Base-by-base conservation (phyloP, 2,797 vertebrate genomes). In the Taeniopygia guttata region DNA sequence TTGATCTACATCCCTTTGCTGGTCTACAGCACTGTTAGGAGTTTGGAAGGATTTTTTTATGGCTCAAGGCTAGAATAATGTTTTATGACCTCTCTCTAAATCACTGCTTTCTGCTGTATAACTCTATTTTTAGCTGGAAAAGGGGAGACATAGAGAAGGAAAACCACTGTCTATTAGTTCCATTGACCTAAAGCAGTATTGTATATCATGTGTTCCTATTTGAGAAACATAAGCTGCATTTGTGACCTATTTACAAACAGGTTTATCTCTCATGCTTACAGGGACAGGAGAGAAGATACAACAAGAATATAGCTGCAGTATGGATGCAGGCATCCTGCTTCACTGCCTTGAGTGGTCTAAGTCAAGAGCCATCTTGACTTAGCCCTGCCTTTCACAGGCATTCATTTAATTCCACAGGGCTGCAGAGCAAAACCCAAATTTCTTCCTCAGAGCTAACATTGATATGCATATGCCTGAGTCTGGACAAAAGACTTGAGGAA, bases 11-110 rank as follows among this genome's bases (percentile, higher is more conserved):
- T 58, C 76, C 51, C 30, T 70, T 73, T 78, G 36, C 82, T 60
- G 43, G 12, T 67, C 59, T 58, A 77, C 45, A 86, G 83, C 63
- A 87, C 30, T 36, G 15, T 66, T 56, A 43, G 2, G 51, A 93
- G 60, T 77, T 74, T 96, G 64, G 70, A 91, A 83, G 21, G 38
- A 60, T 62, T 87, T 91, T 64, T 55, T 94, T 34, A 66, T 88
- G 66, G 74, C 90, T 94, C 23, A 89, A 78, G 64, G 38, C 25
- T 40, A 64, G 43, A 58, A 43, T 32, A 8, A 64, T 59, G 22
- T 79, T 96, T 89, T 85, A 76, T 30, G 45, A 30, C 68, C 55
- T 83, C 74, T 40, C 14, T 87, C 55, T 55, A 63, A 62, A 84
- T 79, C 25, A 36, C 17, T 36, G 38, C 18, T 94, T 89, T 91